Evolutionary conservation across 2,113 vertebrate species (phyloP).

Genomic region (Drymodes brunneopygia): DNA sequence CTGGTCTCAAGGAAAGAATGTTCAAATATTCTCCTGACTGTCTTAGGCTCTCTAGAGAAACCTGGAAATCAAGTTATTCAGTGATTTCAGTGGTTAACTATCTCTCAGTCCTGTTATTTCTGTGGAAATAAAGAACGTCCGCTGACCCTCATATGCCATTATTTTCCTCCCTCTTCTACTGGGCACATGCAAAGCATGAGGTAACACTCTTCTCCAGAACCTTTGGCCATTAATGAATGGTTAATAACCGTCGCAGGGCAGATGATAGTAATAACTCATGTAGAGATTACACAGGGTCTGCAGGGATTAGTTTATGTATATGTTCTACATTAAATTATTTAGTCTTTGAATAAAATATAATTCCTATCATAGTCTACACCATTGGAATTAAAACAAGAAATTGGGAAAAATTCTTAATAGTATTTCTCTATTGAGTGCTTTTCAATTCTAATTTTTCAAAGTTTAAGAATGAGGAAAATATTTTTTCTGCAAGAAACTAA

Average conservation of each 20-base stretch:
- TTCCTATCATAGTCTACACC: neutral
- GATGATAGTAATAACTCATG: neutral
- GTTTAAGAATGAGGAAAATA: neutral
- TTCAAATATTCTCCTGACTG: neutral
- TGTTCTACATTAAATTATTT: neutral
- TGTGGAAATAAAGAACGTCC: neutral
- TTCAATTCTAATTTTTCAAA: neutral
- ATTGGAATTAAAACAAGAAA: neutral
- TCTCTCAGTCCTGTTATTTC: neutral
- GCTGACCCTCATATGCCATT: rapidly evolving
- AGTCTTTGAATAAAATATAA: neutral
- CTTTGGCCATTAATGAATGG: neutral
- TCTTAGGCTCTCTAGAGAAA: neutral
- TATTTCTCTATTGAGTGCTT: neutral
- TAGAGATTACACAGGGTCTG: neutral
- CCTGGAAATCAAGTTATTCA: neutral
- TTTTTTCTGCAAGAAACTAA: neutral
- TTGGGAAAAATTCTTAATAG: neutral
- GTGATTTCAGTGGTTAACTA: neutral
- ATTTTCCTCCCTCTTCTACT: neutral
- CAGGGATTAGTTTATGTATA: rapidly evolving
- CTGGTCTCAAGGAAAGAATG: neutral
- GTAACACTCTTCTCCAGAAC: neutral
- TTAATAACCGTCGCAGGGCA: neutral
- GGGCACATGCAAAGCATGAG: neutral